Conservation (phyloP, 1,140 invertebrate species). For the Zophobas atratus region DNA sequence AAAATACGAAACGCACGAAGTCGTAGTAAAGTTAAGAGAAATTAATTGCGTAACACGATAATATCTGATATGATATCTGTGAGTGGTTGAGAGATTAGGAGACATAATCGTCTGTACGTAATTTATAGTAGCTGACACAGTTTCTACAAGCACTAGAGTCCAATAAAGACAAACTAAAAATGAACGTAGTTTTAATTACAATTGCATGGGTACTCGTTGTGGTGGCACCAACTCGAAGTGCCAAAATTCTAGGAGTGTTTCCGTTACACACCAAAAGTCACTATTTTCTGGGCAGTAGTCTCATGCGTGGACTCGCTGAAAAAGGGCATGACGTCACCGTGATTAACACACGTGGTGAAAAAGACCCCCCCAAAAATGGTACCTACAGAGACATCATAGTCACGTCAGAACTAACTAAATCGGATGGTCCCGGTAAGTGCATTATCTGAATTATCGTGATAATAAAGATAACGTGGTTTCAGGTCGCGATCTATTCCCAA, state of each 20-base stretch:
- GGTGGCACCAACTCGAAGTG: background rate
- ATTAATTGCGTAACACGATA: too few species aligned
- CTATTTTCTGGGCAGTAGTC: slow-evolving; percentile 62
- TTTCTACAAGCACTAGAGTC: too few species aligned
- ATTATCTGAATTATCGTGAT: background rate
- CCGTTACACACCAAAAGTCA: slow-evolving; percentile 64
- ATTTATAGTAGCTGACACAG: too few species aligned
- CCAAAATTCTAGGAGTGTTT: slow-evolving; percentile 62
- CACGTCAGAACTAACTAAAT: background rate
- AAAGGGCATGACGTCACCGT: slow-evolving; percentile 63
- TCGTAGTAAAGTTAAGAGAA: too few species aligned
- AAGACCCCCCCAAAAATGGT: slow-evolving; percentile 45
- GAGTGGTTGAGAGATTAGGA: too few species aligned
- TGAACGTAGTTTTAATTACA: background rate
- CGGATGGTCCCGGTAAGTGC: background rate
- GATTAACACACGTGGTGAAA: slow-evolving; percentile 55
- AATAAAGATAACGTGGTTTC: background rate
- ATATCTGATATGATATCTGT: too few species aligned
- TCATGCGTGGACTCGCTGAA: slow-evolving; percentile 60
- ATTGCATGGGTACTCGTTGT: background rate
- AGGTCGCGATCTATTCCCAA: background rate
- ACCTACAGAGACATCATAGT: slow-evolving; percentile 48
- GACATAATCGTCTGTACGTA: too few species aligned
- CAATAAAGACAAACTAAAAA: background rate
- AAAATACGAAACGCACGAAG: too few species aligned